A percentile compares a stretch with the other conserved stretches of the same genome.
Conservation (phyloP, 2,113 vertebrate species). For the Aptenodytes forsteri region DNA sequence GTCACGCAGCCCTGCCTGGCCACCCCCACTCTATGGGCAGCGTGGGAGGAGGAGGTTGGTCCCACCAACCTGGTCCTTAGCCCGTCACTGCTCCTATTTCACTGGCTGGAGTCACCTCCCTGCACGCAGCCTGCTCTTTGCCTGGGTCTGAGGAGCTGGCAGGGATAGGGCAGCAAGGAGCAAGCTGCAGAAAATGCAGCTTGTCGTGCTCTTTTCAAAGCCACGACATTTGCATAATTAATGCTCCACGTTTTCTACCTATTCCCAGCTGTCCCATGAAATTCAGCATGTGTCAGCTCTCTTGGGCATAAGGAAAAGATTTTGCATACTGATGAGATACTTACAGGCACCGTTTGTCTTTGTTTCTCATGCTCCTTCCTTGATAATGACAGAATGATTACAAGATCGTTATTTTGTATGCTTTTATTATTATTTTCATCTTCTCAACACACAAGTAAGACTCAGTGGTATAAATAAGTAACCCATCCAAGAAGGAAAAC, state of each 20-base stretch:
- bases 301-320: neutral
- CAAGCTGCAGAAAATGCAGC: neutral
- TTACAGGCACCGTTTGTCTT: neutral
- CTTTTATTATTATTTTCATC: neutral
- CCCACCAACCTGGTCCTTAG: neutral
- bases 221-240: neutral
- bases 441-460: neutral
- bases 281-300: neutral
- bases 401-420: neutral
- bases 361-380: neutral
- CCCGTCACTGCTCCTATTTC: accelerated
- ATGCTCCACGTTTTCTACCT: neutral
- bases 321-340: neutral
- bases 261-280: neutral
- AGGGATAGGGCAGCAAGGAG: neutral
- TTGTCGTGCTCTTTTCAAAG: neutral
- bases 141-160: accelerated
- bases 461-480: neutral
- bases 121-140: neutral
- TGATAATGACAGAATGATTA: neutral
- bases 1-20: neutral
- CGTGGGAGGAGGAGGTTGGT: neutral
- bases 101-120: neutral
- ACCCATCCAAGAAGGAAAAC: neutral
- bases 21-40: neutral